A percentile compares a stretch with the other conserved stretches of the same genome.
Conservation (phyloP, 2,113 vertebrate species). For the human region DNA sequence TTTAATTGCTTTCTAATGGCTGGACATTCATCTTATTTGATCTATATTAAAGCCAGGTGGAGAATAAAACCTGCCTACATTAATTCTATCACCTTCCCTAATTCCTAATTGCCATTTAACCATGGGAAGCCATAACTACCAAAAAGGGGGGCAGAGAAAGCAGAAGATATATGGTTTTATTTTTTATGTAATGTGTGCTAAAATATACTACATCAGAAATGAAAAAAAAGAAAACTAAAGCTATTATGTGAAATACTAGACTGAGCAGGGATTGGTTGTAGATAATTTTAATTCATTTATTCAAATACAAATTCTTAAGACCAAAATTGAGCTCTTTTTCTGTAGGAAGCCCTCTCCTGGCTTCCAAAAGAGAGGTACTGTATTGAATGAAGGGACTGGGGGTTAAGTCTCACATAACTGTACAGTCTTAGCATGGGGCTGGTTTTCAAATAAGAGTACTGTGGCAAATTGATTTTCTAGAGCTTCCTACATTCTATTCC, state of each 20-base stretch:
- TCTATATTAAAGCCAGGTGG: neutral
- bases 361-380: neutral
- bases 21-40: conserved; percentile 2
- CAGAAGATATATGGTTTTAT: neutral
- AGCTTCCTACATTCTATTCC: neutral
- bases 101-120: neutral
- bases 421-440: neutral
- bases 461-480: neutral
- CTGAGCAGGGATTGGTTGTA: neutral
- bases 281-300: neutral
- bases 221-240: neutral
- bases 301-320: neutral
- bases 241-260: neutral
- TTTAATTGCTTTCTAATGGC: conserved; percentile 5
- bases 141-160: neutral
- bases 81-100: conserved; percentile 26
- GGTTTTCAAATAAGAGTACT: neutral
- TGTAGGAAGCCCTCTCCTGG: neutral
- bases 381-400: too few species aligned
- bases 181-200: neutral
- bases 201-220: neutral
- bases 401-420: neutral
- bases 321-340: neutral
- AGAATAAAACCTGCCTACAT: neutral
- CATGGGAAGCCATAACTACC: neutral